Base-by-base conservation (phyloP, 2,797 vertebrate species). In the Graptemys geographica region DNA sequence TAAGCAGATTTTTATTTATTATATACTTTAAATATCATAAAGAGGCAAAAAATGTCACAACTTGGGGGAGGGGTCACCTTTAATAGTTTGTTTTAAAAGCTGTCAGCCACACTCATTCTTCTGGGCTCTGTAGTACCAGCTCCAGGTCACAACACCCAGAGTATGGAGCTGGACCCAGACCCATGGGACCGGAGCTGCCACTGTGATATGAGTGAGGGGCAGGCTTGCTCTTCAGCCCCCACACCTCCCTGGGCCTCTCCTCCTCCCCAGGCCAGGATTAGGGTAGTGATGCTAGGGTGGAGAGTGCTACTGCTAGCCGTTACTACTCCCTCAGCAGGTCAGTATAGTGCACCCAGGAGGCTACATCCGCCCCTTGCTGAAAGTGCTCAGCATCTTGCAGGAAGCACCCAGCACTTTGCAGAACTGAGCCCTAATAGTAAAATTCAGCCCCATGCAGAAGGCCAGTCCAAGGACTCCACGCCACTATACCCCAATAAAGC, bases 51-150 rank as follows among this genome's bases (percentile, higher is more conserved):
- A 92, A 57, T 10, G 57, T 59, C 11, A 59, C 27, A 28, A 59
- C 5, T 6, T 52, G 27, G 27, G 57, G 11, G 27, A 59, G 27
- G 57, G 57, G 57, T 59, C 27, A 88, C 78, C 57, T 93, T 90
- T 65, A 90, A 91, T 89, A 93, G 31, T 86, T 94, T 57, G 92
- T 95, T 95, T 96, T 82, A 90, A 88, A 87, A 92, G 91, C 81
- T 91, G 44, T 91, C 92, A 37, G 49, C 53, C 51, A 76, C 41
- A 55, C 76, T 51, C 49, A 53, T 90, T 94, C 57, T 93, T 84
- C 81, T 84, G 87, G 53, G 87, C 87, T 90, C 47, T 86, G 79
- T 93, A 93, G 52, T 76, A 89, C 83, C 93, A 6, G 9, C 51
- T 56, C 55, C 9, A 56, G 9, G 55, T 56, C 55, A 56, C 23